phyloP scores from a whole-genome alignment of 1,140 invertebrate genomes.

The Calephelis nemesis region DNA sequence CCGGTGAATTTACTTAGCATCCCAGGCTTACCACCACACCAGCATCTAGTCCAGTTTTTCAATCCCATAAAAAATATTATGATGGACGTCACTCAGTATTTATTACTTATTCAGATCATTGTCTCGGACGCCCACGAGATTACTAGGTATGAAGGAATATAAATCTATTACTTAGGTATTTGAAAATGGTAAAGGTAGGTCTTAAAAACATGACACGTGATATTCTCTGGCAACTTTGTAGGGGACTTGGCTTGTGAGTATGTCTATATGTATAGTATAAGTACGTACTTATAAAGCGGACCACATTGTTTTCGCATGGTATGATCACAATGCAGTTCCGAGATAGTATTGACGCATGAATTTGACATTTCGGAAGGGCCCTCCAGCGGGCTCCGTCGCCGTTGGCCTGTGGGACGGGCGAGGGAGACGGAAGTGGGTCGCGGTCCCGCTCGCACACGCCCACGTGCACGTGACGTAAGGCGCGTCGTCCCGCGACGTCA shows the following conservation, averaged over 20 bases:
- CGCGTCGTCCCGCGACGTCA: slow-evolving; percentile 54
- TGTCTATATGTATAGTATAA: neutral
- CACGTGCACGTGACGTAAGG: slow-evolving; percentile 73
- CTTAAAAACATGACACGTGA: no score
- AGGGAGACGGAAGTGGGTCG: slow-evolving; percentile 28
- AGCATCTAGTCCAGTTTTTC: no score
- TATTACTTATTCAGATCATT: neutral
- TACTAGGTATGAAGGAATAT: neutral
- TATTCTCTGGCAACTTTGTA: no score
- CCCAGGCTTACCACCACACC: no score
- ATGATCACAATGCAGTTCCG: slow-evolving; percentile 55
- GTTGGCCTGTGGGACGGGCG: slow-evolving; percentile 36
- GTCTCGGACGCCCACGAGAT: neutral
- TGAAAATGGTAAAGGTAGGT: no score
- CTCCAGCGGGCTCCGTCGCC: slow-evolving; percentile 63
- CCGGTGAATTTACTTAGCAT: no score
- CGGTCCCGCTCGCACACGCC: slow-evolving; percentile 55
- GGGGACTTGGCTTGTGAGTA: no score
- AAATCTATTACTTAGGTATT: neutral
- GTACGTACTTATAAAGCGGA: neutral
- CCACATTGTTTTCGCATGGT: neutral
- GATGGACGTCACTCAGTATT: neutral
- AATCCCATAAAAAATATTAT: neutral
- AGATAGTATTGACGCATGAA: slow-evolving; percentile 64
- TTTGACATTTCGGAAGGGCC: slow-evolving; percentile 46